phyloP scores from a whole-genome alignment of 2,888 invertebrate genomes.

The Tetragonisca angustula region DNA sequence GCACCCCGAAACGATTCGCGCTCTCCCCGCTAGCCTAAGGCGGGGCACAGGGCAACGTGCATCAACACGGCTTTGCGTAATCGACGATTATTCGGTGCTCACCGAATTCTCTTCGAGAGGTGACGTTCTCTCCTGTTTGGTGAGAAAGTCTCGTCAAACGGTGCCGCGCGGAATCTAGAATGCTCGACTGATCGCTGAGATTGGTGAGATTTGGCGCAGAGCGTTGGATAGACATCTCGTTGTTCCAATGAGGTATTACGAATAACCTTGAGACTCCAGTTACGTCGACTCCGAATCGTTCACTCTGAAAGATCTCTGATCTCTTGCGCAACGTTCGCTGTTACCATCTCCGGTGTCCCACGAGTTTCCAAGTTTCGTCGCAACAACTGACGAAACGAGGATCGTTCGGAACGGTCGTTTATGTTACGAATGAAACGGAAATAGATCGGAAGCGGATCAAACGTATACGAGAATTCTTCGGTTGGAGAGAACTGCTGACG shows the following conservation, averaged over 20 bases:
- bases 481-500: not conserved
- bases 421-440: not conserved
- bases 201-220: not conserved
- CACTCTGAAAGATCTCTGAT: not conserved
- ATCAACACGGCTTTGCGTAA: constrained; percentile 59
- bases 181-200: not conserved
- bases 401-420: not conserved
- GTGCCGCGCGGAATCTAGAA: not conserved
- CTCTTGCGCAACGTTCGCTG: not conserved
- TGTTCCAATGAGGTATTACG: not conserved
- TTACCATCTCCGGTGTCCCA: not conserved
- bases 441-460: not conserved
- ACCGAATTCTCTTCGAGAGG: constrained; percentile 14
- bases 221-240: not conserved
- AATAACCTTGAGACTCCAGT: too few relatives aligned
- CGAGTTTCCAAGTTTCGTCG: not conserved
- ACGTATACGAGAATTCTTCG: not conserved
- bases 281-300: not conserved
- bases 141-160: constrained; percentile 33
- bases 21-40: not conserved
- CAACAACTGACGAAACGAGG: not conserved
- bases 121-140: not conserved
- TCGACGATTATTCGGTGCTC: constrained; percentile 41
- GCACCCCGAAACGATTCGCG: constrained; percentile 44
- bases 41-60: constrained; percentile 32